phyloP scores from a whole-genome alignment of 2,113 vertebrate genomes.

The Callipepla squamata region DNA sequence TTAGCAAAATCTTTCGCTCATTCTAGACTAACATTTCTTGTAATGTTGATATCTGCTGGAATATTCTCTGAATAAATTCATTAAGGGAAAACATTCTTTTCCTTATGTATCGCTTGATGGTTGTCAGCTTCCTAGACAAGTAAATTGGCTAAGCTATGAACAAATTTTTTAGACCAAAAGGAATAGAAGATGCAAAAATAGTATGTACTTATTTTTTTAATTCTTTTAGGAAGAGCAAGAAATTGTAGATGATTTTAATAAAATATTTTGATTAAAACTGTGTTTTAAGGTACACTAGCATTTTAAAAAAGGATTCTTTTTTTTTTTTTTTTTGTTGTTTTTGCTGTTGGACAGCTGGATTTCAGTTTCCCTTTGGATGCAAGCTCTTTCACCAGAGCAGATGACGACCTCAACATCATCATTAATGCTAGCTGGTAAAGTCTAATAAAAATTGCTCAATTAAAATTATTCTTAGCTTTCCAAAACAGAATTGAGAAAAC shows the following conservation, averaged over 20 bases:
- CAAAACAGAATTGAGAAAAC: neutral
- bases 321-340: neutral
- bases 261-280: neutral
- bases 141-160: neutral
- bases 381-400: constrained; percentile 85
- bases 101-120: neutral
- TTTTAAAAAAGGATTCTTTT: neutral
- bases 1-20: neutral
- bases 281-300: neutral
- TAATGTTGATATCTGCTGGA: neutral
- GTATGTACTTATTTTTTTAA: neutral
- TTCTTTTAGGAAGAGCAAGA: neutral
- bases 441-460: neutral
- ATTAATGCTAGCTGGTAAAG: constrained; percentile 87
- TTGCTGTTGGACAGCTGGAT: constrained; percentile 78
- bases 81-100: neutral
- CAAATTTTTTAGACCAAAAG: neutral
- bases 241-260: neutral
- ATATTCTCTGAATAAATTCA: neutral
- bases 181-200: neutral
- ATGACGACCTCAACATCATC: constrained; percentile 82
- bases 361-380: constrained; percentile 91
- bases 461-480: neutral
- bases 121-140: neutral
- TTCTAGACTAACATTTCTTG: neutral